Percentiles rank a stretch among this genome's conserved stretches.
phyloP scores from a whole-genome alignment of 30 jellyfish, hydroid and myxozoan genomes.

The Aurelia sp. region DNA sequence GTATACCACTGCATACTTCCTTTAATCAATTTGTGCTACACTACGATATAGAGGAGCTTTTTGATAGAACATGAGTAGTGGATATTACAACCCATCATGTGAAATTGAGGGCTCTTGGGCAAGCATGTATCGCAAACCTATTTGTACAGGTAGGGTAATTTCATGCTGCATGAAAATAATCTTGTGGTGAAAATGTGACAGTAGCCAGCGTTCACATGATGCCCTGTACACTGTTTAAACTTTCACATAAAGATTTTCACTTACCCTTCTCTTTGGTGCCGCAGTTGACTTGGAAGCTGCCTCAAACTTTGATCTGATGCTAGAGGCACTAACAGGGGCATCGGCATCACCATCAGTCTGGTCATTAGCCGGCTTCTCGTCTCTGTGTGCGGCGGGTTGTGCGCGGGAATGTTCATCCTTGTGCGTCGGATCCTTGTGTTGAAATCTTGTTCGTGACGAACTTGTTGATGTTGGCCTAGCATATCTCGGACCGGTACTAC shows the following conservation, averaged over 20 bases:
- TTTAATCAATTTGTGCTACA: too few relatives aligned
- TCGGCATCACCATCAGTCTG: slow-evolving; percentile 36
- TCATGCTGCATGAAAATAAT: too few relatives aligned
- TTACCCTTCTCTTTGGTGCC: slow-evolving; percentile 63
- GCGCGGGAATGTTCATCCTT: slow-evolving; percentile 15
- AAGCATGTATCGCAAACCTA: too few relatives aligned
- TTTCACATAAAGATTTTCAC: background rate
- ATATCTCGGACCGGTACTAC: background rate
- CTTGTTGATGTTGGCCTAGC: background rate
- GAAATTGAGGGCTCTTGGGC: too few relatives aligned
- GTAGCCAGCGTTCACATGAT: too few relatives aligned
- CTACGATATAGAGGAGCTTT: too few relatives aligned
- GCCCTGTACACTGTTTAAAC: too few relatives aligned
- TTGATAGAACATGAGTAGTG: too few relatives aligned
- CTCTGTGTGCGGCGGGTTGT: slow-evolving; percentile 2
- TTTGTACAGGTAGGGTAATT: too few relatives aligned
- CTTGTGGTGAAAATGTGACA: too few relatives aligned
- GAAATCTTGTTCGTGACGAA: slow-evolving; percentile 7
- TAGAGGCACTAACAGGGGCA: slow-evolving; percentile 55
- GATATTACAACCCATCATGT: too few relatives aligned
- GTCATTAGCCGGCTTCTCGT: slow-evolving; percentile 36
- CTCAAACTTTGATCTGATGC: slow-evolving; percentile 74
- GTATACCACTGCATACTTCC: too few relatives aligned
- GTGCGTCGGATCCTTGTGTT: slow-evolving; percentile 34
- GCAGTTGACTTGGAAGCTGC: slow-evolving; percentile 53